Conservation (phyloP, 1,140 invertebrate genomes). For the Drosophila varians region DNA sequence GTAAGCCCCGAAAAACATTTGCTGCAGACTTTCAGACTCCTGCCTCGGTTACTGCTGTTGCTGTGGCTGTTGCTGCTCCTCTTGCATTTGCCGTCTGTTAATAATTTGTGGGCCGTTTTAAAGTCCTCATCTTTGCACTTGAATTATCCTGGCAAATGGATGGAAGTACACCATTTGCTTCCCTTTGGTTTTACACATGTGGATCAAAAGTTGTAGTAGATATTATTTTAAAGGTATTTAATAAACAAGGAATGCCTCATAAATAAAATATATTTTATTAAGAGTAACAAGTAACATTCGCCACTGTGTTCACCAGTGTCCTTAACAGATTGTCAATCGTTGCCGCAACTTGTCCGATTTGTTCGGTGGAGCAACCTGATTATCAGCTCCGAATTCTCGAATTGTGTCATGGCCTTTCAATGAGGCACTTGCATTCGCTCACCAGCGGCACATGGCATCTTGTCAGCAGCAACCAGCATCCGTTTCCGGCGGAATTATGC, state of each 20-base stretch:
- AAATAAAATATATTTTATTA: no score
- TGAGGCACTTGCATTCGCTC: constrained; percentile 30
- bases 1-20: constrained; percentile 66
- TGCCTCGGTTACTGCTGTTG: constrained; percentile 11
- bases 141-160: constrained; percentile 41
- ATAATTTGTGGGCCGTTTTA: constrained; percentile 64
- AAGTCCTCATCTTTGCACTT: constrained; percentile 50
- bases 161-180: neutral
- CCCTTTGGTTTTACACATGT: no score
- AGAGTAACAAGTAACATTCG: neutral
- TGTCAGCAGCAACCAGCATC: constrained; percentile 57
- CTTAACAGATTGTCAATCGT: neutral
- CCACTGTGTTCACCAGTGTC: neutral
- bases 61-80: constrained; percentile 21
- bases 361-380: neutral
- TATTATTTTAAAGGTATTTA: no score
- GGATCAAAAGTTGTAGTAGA: neutral
- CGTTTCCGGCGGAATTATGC: constrained; percentile 73
- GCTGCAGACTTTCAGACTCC: constrained; percentile 64
- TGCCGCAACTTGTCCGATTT: neutral
- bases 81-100: constrained; percentile 36
- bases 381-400: constrained; percentile 19
- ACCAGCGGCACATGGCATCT: constrained; percentile 29
- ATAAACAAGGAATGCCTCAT: no score
- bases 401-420: neutral